These are phyloP conservation scores for Prietella phreatophila DNA, from an alignment of 2,113 vertebrate genomes.

Conservation along the genomic window DNA sequence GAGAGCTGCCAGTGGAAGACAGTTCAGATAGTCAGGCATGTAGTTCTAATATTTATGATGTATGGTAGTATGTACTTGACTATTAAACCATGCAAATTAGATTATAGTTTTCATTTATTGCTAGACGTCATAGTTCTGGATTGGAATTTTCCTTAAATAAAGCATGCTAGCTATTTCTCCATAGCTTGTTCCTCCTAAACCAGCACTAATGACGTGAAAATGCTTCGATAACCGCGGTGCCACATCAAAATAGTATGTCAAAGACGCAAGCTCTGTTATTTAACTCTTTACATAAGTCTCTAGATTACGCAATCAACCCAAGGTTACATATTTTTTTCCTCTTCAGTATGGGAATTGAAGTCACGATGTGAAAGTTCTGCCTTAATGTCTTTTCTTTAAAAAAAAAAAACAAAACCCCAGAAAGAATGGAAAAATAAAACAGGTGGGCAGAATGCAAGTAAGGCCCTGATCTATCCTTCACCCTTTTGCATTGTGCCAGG, in stretches of 20 bases:
- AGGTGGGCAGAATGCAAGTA: neutral
- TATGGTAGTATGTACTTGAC: neutral
- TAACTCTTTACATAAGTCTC: slow-evolving; percentile 17
- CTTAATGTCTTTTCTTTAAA: neutral
- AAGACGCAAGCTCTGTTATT: slow-evolving; percentile 18
- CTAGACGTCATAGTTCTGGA: neutral
- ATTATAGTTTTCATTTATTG: neutral
- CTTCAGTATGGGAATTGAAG: neutral
- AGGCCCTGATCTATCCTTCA: neutral
- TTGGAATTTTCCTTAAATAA: neutral
- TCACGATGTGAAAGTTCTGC: neutral
- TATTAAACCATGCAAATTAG: neutral
- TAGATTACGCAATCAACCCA: neutral
- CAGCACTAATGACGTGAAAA: neutral
- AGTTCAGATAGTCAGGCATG: slow-evolving; percentile 12
- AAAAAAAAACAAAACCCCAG: neutral
- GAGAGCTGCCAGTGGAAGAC: slow-evolving; percentile 20
- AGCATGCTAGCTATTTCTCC: neutral
- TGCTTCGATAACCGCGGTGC: slow-evolving; percentile 21
- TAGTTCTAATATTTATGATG: neutral
- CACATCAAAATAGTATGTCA: slow-evolving; percentile 24
- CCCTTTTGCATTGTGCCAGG: slow-evolving; percentile 3
- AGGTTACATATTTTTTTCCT: neutral
- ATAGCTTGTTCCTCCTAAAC: neutral
- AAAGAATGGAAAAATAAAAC: neutral